phyloP scores from a whole-genome alignment of 2,888 invertebrate genomes.

The Drosophila mimetica region DNA sequence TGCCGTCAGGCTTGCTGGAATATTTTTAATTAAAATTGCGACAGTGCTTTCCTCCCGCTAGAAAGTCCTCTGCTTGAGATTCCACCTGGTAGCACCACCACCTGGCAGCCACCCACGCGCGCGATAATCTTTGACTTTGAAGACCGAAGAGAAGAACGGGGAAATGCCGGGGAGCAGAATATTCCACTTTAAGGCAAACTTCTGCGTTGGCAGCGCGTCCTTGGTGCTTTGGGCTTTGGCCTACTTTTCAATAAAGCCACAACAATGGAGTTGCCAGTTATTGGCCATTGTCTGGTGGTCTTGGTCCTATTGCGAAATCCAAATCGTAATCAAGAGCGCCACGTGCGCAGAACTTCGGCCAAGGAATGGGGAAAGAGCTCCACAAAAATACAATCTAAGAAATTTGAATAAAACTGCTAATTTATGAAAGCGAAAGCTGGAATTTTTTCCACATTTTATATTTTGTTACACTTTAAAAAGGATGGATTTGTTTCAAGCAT shows the following conservation, averaged over 20 bases:
- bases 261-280: constrained; percentile 36
- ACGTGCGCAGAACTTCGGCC: constrained; percentile 14
- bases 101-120: not conserved
- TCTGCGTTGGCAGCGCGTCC: constrained; percentile 12
- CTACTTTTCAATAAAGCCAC: constrained; percentile 46
- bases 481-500: too few relatives aligned
- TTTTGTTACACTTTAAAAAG: not conserved
- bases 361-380: not conserved
- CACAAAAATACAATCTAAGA: not conserved
- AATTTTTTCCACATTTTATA: not conserved
- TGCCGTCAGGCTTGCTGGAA: constrained; percentile 3
- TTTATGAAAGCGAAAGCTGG: not conserved
- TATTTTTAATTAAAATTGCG: constrained; percentile 41
- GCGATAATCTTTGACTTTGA: constrained; percentile 23
- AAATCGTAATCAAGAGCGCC: constrained; percentile 32
- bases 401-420: constrained; percentile 9
- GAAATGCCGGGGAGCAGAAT: not conserved
- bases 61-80: not conserved
- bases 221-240: constrained; percentile 38
- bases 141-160: too few relatives aligned
- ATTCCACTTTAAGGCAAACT: constrained; percentile 12
- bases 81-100: not conserved
- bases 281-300: constrained; percentile 38
- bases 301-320: constrained; percentile 29
- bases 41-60: not conserved